Conservation (phyloP, 1,140 invertebrate genomes). For the Hormaphis cornu region DNA sequence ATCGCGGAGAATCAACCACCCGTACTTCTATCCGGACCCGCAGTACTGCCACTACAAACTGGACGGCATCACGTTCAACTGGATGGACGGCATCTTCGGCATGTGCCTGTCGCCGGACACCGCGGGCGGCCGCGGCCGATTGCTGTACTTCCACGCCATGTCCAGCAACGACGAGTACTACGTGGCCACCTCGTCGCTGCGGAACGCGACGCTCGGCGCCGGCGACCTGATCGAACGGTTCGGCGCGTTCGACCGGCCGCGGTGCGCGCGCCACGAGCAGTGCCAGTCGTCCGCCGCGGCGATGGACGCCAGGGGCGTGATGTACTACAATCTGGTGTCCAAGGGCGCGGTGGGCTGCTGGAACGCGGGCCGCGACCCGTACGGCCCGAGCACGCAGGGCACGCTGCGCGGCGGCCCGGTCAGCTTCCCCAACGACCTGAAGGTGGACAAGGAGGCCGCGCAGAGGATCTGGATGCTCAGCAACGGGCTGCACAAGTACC, state of each 20-base stretch:
- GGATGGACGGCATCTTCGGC: constrained; percentile 72
- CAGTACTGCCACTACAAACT: constrained; percentile 56
- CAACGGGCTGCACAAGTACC: constrained; percentile 61
- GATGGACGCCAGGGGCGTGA: constrained; percentile 58
- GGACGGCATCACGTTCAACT: constrained; percentile 64
- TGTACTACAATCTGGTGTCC: constrained; percentile 68
- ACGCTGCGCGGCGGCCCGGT: constrained; percentile 54
- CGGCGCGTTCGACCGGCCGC: constrained; percentile 47
- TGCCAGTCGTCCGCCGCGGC: constrained; percentile 61
- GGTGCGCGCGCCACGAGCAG: constrained; percentile 44
- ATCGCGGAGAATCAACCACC: constrained; percentile 64
- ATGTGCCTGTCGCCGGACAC: constrained; percentile 53
- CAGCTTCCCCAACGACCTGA: constrained; percentile 68
- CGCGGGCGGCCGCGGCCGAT: constrained; percentile 45
- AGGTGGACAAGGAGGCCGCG: constrained; percentile 54
- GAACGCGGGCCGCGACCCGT: constrained; percentile 48
- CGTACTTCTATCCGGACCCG: constrained; percentile 67
- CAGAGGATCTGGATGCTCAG: constrained; percentile 65
- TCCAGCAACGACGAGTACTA: constrained; percentile 65
- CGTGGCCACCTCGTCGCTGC: constrained; percentile 54
- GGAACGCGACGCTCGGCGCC: constrained; percentile 47
- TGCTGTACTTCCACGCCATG: constrained; percentile 68
- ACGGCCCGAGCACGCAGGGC: constrained; percentile 46
- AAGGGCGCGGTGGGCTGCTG: constrained; percentile 65
- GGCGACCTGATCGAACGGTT: constrained; percentile 50